A percentile compares a stretch with the other conserved stretches of the same genome.
phyloP scores from a whole-genome alignment of 2,113 vertebrate genomes.

The Prolemur simus region DNA sequence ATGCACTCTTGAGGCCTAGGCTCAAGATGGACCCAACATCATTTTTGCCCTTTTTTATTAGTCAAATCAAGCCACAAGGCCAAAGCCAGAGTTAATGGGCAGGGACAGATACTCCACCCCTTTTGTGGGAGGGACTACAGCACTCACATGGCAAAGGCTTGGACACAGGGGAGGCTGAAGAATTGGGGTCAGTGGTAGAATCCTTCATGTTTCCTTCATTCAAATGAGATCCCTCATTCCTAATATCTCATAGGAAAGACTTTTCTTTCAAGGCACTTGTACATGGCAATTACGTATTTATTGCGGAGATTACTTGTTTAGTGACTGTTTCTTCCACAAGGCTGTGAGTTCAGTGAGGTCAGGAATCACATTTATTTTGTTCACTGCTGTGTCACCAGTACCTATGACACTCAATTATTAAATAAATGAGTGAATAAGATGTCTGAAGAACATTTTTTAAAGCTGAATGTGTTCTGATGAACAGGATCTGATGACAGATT shows the following conservation, averaged over 20 bases:
- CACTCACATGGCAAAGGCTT: background rate
- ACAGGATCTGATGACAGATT: background rate
- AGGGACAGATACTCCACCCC: no score
- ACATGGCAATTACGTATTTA: background rate
- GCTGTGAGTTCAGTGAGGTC: background rate
- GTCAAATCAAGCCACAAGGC: background rate
- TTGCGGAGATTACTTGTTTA: slow-evolving; percentile 14
- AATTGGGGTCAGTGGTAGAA: background rate
- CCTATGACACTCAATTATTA: background rate
- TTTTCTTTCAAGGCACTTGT: background rate
- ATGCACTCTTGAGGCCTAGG: background rate
- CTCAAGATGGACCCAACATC: background rate
- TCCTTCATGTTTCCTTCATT: background rate
- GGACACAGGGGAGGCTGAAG: background rate
- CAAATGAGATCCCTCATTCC: background rate
- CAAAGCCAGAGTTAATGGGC: background rate
- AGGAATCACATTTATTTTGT: slow-evolving; percentile 23
- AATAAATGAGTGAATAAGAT: slow-evolving; percentile 32
- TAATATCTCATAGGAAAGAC: background rate
- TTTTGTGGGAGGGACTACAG: background rate
- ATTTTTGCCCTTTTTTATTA: background rate
- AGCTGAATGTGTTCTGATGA: background rate
- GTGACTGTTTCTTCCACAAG: background rate
- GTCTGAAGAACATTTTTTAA: background rate
- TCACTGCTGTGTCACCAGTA: slow-evolving; percentile 26